Percentiles rank a stretch among this genome's conserved stretches.
phyloP scores from a whole-genome alignment of 1,140 invertebrate species.

The Phthorimaea operculella region DNA sequence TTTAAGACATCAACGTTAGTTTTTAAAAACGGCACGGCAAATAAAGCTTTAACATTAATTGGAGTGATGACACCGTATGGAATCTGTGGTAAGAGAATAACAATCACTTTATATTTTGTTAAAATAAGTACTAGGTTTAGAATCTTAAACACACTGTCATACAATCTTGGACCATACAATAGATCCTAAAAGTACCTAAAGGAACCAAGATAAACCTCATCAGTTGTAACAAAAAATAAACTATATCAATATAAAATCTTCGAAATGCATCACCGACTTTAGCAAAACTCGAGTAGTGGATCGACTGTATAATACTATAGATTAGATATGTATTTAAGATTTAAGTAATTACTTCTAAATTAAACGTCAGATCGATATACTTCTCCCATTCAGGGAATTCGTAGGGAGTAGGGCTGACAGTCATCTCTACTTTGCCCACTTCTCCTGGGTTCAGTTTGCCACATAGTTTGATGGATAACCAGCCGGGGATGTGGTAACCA shows the following conservation, averaged over 20 bases:
- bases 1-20: conserved; percentile 41
- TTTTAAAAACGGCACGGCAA: conserved; percentile 52
- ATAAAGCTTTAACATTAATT: conserved; percentile 46
- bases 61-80: conserved; percentile 54
- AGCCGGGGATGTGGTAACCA: conserved; percentile 32
- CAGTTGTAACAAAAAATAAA: too few species aligned
- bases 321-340: too few species aligned
- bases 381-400: conserved; percentile 50
- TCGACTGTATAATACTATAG: too few species aligned
- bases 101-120: background rate
- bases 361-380: conserved; percentile 41
- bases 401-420: conserved; percentile 38
- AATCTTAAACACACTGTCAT: background rate
- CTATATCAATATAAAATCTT: too few species aligned
- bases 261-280: too few species aligned
- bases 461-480: conserved; percentile 45
- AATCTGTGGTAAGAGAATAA: conserved; percentile 31
- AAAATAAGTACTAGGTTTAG: background rate
- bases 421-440: conserved; percentile 44
- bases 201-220: background rate
- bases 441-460: conserved; percentile 50
- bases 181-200: too few species aligned
- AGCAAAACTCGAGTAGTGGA: too few species aligned
- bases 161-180: too few species aligned
- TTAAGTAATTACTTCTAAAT: conserved; percentile 37